These are phyloP conservation scores for Leucophenga maculata DNA, from an alignment of 2,888 invertebrate genomes.

Conservation along the genomic window DNA sequence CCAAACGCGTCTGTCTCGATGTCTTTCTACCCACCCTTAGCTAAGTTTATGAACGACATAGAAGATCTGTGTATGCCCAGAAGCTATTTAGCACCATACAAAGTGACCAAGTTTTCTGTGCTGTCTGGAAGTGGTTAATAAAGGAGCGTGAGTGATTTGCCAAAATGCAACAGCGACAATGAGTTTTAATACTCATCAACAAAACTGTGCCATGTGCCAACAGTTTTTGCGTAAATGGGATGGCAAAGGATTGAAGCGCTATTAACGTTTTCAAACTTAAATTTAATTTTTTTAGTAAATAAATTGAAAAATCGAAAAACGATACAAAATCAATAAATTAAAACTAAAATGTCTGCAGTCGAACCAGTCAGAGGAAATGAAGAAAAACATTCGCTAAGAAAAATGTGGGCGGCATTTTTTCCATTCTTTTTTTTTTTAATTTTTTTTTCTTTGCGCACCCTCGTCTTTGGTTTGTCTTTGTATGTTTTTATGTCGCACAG, in stretches of 20 bases:
- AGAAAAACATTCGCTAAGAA: conserved; percentile 28
- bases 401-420: conserved; percentile 47
- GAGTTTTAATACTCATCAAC: conserved; percentile 64
- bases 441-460: conserved; percentile 25
- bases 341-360: conserved; percentile 49
- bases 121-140: conserved; percentile 47
- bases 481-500: conserved; percentile 31
- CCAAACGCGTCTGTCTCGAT: no score
- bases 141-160: conserved; percentile 36
- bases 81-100: conserved; percentile 48
- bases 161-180: conserved; percentile 29
- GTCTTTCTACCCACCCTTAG: no score
- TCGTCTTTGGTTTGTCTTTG: conserved; percentile 25
- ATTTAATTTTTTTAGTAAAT: conserved; percentile 31
- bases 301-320: conserved; percentile 6
- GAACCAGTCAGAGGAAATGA: conserved; percentile 41
- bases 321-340: conserved; percentile 61
- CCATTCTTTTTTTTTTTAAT: conserved; percentile 11
- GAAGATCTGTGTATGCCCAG: conserved; percentile 4
- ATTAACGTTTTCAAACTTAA: conserved; percentile 39
- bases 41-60: no score
- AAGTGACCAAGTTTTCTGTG: neutral
- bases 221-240: neutral
- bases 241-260: neutral
- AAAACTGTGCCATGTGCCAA: conserved; percentile 38